These are phyloP conservation scores for Tetheella fluctuosa DNA, from an alignment of 2,888 invertebrate species.

Conservation along the genomic window DNA sequence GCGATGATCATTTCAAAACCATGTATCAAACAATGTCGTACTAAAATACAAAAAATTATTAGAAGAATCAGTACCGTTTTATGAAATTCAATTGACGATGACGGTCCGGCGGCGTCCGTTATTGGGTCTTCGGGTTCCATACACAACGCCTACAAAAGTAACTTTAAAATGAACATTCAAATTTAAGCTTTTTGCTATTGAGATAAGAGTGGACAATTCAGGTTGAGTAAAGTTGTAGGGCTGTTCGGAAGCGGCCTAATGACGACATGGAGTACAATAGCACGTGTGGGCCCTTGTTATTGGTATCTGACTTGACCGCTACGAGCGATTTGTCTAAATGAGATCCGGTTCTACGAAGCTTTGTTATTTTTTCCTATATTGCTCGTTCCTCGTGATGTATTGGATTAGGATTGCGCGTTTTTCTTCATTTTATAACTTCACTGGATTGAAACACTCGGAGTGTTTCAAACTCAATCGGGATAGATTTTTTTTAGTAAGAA, in stretches of 20 bases:
- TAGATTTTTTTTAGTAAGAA: background rate
- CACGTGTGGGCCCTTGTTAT: constrained; percentile 80
- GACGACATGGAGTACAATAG: constrained; percentile 80
- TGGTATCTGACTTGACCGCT: constrained; percentile 83
- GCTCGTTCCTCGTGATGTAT: constrained; percentile 41
- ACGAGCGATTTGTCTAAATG: constrained; percentile 83
- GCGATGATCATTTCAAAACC: background rate
- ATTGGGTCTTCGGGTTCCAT: constrained; percentile 60
- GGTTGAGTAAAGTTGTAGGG: constrained; percentile 46
- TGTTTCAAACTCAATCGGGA: background rate
- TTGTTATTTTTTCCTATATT: constrained; percentile 66
- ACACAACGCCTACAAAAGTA: constrained; percentile 42
- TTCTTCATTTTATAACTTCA: constrained; percentile 14
- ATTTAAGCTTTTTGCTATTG: constrained; percentile 43
- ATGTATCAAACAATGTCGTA: constrained; percentile 15
- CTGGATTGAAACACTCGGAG: background rate
- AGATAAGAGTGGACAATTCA: constrained; percentile 46
- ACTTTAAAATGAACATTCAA: constrained; percentile 33
- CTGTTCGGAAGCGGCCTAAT: constrained; percentile 78
- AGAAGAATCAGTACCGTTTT: constrained; percentile 53
- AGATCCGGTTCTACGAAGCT: constrained; percentile 75
- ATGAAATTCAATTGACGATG: constrained; percentile 65
- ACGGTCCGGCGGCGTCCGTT: constrained; percentile 63
- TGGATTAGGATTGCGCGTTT: constrained; percentile 31
- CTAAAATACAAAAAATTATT: constrained; percentile 58